phyloP scores from a whole-genome alignment of 2,888 invertebrate genomes.

The Platycheirus albimanus region DNA sequence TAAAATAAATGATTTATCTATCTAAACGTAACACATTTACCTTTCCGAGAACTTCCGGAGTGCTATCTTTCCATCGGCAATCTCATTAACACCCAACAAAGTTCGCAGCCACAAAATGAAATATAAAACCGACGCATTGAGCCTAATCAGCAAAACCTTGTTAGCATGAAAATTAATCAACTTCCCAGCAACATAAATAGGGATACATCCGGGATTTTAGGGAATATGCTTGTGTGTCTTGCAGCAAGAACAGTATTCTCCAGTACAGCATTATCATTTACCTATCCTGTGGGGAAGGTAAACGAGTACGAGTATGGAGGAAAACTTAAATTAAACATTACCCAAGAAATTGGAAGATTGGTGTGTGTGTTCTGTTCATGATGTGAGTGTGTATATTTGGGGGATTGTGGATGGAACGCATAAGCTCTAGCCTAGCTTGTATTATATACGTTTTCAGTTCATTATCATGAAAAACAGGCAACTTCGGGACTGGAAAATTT shows the following conservation, averaged over 20 bases:
- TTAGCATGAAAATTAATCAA: constrained; percentile 74
- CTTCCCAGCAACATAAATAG: constrained; percentile 67
- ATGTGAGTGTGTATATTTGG: not conserved
- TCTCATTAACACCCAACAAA: constrained; percentile 68
- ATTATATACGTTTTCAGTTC: constrained; percentile 29
- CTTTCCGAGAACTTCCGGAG: constrained; percentile 17
- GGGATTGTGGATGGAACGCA: constrained; percentile 30
- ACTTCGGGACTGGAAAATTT: not conserved
- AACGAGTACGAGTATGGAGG: not conserved
- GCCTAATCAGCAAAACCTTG: constrained; percentile 73
- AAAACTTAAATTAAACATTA: constrained; percentile 68
- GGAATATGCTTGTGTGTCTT: constrained; percentile 1
- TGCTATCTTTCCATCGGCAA: constrained; percentile 38
- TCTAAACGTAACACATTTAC: constrained; percentile 3
- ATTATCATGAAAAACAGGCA: constrained; percentile 38
- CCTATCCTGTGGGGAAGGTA: constrained; percentile 41
- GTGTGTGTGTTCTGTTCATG: not conserved
- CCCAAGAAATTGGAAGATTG: constrained; percentile 50
- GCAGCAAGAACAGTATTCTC: constrained; percentile 9
- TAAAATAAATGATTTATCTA: not conserved
- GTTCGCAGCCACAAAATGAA: constrained; percentile 56
- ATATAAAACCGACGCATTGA: constrained; percentile 26
- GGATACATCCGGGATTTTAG: constrained; percentile 53
- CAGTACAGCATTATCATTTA: constrained; percentile 54
- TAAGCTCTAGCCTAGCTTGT: not conserved